Conservation (phyloP, 2,113 vertebrate genomes). For the Gobius niger region DNA sequence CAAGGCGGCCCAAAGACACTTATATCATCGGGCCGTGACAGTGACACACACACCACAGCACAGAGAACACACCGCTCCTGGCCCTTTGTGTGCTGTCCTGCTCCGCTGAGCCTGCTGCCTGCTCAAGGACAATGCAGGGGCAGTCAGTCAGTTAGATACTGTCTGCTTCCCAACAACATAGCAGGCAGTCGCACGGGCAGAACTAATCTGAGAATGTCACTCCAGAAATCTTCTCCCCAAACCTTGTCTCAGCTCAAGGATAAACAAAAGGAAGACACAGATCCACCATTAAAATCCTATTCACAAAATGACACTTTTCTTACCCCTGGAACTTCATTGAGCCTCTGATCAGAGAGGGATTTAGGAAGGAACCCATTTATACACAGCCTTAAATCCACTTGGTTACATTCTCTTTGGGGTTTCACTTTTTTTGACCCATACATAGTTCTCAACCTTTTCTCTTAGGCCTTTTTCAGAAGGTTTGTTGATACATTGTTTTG, state of each 20-base stretch:
- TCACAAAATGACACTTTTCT: constrained; percentile 4
- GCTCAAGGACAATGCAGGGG: constrained; percentile 79
- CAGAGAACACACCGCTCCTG: constrained; percentile 53
- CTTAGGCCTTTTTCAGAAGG: too few species aligned
- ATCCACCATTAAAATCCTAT: not conserved
- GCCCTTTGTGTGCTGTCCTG: constrained; percentile 61
- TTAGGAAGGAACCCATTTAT: not conserved
- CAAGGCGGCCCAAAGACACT: constrained; percentile 75
- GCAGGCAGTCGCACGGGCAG: constrained; percentile 80
- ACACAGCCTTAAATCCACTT: too few species aligned
- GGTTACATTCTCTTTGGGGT: too few species aligned
- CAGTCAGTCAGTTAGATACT: constrained; percentile 70
- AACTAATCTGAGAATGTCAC: constrained; percentile 86
- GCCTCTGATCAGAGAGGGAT: not conserved
- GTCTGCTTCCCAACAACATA: constrained; percentile 82
- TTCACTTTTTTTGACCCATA: too few species aligned
- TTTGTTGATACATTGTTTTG: too few species aligned
- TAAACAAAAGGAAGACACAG: constrained; percentile 37
- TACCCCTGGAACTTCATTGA: constrained; percentile 11
- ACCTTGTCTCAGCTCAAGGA: constrained; percentile 23
- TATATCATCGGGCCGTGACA: constrained; percentile 80
- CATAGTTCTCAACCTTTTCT: too few species aligned
- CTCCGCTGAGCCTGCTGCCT: constrained; percentile 74
- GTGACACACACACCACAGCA: constrained; percentile 59
- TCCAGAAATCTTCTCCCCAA: constrained; percentile 70